Evolutionary conservation across 2,113 vertebrate genomes (phyloP).

Genomic region (Oreocharis arfaki): DNA sequence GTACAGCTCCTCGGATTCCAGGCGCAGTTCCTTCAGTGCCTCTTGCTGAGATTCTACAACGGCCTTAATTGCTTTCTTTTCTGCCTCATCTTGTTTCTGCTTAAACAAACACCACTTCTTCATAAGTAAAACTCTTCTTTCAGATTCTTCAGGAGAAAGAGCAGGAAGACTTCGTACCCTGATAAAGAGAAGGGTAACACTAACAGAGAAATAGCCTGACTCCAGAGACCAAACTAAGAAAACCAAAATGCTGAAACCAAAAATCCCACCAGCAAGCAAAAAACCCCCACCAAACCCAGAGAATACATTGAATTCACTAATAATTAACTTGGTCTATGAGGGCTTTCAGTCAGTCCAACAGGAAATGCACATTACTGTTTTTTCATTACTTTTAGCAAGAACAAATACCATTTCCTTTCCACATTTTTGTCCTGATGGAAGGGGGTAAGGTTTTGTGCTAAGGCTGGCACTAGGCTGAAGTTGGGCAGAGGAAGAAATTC

Average conservation of each 20-base stretch:
- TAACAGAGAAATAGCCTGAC: neutral
- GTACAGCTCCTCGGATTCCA: slow-evolving; percentile 85
- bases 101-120: slow-evolving; percentile 87
- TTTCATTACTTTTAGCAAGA: neutral
- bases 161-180: slow-evolving; percentile 73
- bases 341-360: neutral
- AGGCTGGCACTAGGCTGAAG: neutral
- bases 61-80: slow-evolving; percentile 69
- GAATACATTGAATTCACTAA: neutral
- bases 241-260: neutral
- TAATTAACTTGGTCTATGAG: neutral
- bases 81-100: slow-evolving; percentile 78
- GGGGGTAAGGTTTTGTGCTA: neutral
- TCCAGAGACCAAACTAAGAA: neutral
- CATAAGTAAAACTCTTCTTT: slow-evolving; percentile 82
- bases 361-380: neutral
- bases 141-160: slow-evolving; percentile 79
- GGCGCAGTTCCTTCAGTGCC: slow-evolving; percentile 82
- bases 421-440: neutral
- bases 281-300: neutral
- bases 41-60: slow-evolving; percentile 82
- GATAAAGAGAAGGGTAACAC: neutral
- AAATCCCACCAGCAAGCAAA: neutral
- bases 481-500: neutral
- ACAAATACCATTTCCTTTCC: neutral